phyloP scores from a whole-genome alignment of 1,140 invertebrate species.

The Sweltsa coloradensis region DNA sequence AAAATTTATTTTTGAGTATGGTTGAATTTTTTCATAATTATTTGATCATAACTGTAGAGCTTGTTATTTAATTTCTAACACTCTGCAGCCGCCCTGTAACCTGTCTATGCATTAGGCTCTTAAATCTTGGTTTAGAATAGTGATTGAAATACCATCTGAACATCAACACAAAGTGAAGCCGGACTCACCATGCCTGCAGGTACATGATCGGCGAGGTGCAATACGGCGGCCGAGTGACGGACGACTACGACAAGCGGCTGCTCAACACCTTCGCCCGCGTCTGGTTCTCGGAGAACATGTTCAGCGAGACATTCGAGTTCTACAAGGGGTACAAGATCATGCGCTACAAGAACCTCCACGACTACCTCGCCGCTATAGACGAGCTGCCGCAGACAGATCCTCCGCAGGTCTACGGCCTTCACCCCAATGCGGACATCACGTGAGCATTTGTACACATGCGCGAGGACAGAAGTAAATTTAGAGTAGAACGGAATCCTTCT shows the following conservation, averaged over 20 bases:
- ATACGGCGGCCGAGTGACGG: constrained; percentile 77
- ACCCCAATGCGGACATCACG: constrained; percentile 92
- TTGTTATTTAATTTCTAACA: no score
- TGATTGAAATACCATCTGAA: no score
- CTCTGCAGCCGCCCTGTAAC: no score
- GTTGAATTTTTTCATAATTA: no score
- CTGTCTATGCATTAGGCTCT: no score
- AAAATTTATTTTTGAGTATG: no score
- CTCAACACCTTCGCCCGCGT: constrained; percentile 79
- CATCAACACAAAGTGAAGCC: no score
- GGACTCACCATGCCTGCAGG: no score
- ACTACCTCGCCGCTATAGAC: constrained; percentile 79
- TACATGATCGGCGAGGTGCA: constrained; percentile 85
- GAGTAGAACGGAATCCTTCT: background rate
- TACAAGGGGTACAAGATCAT: constrained; percentile 82
- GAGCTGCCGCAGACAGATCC: constrained; percentile 73
- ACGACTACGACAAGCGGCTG: constrained; percentile 78
- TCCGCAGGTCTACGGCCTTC: constrained; percentile 93
- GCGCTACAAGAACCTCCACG: constrained; percentile 59
- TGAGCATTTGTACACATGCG: no score
- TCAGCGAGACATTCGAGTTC: constrained; percentile 76
- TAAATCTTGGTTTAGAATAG: no score
- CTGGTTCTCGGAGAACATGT: constrained; percentile 79
- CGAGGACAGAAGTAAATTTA: no score
- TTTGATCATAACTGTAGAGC: no score